These are phyloP conservation scores for Psylliodes chrysocephalus DNA, from an alignment of 2,888 invertebrate genomes.

Conservation along the genomic window DNA sequence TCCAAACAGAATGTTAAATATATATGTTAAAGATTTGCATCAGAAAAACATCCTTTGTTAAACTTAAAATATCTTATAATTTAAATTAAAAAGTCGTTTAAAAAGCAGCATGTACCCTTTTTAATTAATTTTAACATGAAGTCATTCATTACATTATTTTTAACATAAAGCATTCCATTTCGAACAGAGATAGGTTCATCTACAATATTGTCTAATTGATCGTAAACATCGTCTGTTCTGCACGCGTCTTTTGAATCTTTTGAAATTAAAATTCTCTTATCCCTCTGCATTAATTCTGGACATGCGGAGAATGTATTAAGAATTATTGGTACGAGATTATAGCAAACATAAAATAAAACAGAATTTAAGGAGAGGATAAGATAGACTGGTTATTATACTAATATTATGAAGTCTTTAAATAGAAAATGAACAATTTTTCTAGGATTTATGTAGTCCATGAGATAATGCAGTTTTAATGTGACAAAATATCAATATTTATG, in stretches of 20 bases:
- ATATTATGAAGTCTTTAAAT: not conserved
- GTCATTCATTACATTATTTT: too few species aligned
- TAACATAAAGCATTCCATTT: too few species aligned
- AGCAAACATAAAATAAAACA: not conserved
- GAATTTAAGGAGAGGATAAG: not conserved
- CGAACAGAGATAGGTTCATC: too few species aligned
- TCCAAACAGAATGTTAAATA: too few species aligned
- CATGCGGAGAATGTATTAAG: not conserved
- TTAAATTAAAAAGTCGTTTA: too few species aligned
- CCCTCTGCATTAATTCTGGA: not conserved
- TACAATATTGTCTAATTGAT: not conserved
- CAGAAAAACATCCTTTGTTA: too few species aligned
- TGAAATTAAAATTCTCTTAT: not conserved
- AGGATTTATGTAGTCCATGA: not conserved
- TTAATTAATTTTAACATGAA: too few species aligned
- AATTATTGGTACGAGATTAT: not conserved
- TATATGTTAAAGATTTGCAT: too few species aligned
- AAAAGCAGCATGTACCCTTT: too few species aligned
- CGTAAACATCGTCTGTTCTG: not conserved
- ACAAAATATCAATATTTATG: too few species aligned
- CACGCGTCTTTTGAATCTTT: not conserved
- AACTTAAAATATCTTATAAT: too few species aligned
- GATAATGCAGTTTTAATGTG: too few species aligned
- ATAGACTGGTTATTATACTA: not conserved
- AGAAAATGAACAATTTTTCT: not conserved